Percentiles rank a stretch among this genome's conserved stretches.
Evolutionary conservation across 1,140 invertebrate species (phyloP).

Genomic region (Nomia melanderi): DNA sequence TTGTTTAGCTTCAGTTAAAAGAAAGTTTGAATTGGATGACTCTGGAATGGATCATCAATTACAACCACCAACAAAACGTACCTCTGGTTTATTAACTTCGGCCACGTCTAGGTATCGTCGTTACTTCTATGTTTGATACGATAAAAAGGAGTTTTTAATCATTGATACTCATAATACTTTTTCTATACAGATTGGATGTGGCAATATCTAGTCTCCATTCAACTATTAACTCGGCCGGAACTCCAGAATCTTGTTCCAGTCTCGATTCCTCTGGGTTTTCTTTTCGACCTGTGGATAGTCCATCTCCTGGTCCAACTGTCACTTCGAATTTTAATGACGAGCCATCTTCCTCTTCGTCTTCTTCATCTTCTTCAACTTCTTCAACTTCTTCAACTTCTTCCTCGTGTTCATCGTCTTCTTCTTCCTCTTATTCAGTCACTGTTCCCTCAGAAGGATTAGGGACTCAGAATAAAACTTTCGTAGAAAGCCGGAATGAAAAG

Average conservation of each 20-base stretch:
- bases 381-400: slow-evolving; percentile 22
- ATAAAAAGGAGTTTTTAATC: not conserved
- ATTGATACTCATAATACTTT: not conserved
- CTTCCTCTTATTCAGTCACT: slow-evolving; percentile 28
- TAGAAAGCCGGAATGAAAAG: slow-evolving; percentile 60
- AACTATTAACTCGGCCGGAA: slow-evolving; percentile 83
- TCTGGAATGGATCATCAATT: slow-evolving; percentile 77
- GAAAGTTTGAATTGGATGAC: slow-evolving; percentile 90
- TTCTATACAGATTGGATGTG: slow-evolving; percentile 70
- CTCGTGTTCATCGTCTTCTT: slow-evolving; percentile 18
- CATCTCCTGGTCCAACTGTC: slow-evolving; percentile 74
- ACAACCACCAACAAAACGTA: slow-evolving; percentile 83
- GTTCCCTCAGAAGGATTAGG: slow-evolving; percentile 62
- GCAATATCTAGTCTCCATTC: slow-evolving; percentile 82
- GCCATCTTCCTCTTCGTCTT: slow-evolving; percentile 68
- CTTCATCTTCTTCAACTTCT: slow-evolving; percentile 25
- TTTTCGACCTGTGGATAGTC: slow-evolving; percentile 82
- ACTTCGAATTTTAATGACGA: slow-evolving; percentile 70
- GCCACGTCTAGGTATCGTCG: slow-evolving; percentile 72
- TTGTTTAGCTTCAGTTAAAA: slow-evolving; percentile 85
- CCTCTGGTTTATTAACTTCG: slow-evolving; percentile 75
- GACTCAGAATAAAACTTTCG: slow-evolving; percentile 70
- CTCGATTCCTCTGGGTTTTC: slow-evolving; percentile 83
- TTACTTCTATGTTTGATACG: not conserved
- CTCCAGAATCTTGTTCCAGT: slow-evolving; percentile 84